A percentile compares a stretch with the other conserved stretches of the same genome.
Conservation (phyloP, 2,797 vertebrate species). For the Pelochelys cantorii region DNA sequence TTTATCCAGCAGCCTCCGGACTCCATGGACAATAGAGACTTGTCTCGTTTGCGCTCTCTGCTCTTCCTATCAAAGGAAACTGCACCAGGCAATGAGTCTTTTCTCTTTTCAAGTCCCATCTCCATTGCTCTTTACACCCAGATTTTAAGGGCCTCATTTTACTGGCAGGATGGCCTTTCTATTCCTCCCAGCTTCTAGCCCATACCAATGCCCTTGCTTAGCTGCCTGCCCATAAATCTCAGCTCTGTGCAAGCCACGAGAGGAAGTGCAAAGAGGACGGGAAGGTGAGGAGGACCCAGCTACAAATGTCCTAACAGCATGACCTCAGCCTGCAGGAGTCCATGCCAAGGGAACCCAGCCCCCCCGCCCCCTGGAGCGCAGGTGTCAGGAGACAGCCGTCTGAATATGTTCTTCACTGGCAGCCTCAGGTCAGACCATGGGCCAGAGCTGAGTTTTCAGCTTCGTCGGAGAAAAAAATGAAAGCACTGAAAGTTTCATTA, state of each 20-base stretch:
- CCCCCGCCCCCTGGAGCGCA: not conserved
- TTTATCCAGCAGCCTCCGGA: not conserved
- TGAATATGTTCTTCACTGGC: not conserved
- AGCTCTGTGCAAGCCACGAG: not conserved
- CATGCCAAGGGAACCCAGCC: not conserved
- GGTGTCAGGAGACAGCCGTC: not conserved
- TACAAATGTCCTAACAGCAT: not conserved
- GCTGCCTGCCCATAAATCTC: not conserved
- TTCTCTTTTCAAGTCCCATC: not conserved
- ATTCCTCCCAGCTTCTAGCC: not conserved
- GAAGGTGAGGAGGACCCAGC: not conserved
- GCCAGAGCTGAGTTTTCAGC: not conserved
- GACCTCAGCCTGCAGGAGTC: too few relatives aligned
- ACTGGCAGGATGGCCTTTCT: not conserved
- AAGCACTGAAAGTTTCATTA: not conserved
- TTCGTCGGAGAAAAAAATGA: slow-evolving; percentile 46
- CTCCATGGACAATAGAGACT: not conserved
- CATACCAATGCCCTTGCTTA: not conserved
- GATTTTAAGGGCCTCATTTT: slow-evolving; percentile 11
- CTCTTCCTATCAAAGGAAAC: not conserved
- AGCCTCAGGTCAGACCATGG: slow-evolving; percentile 50
- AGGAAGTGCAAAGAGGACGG: not conserved
- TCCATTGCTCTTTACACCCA: not conserved
- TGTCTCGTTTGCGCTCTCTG: not conserved
- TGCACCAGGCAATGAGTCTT: not conserved